Percentiles rank a stretch among this genome's conserved stretches.
Conservation (phyloP, 2,797 vertebrate species). For the Galaxias olidus region DNA sequence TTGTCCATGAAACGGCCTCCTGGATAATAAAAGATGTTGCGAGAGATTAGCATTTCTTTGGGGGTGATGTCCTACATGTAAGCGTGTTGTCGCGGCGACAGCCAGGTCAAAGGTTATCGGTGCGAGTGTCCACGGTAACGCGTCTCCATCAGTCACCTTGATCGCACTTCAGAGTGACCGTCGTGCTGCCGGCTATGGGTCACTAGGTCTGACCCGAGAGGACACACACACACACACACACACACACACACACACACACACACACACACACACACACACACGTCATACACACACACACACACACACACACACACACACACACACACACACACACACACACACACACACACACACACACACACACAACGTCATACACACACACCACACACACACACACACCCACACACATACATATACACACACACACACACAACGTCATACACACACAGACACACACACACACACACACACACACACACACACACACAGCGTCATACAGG, state of each 20-base stretch:
- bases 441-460: background rate
- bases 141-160: constrained; percentile 4
- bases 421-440: background rate
- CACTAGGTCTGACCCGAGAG: constrained; percentile 13
- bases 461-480: background rate
- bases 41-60: too few species aligned
- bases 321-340: background rate
- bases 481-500: too few species aligned
- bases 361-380: background rate
- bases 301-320: background rate
- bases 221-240: background rate
- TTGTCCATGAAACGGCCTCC: too few species aligned
- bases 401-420: background rate
- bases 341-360: background rate
- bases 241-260: background rate
- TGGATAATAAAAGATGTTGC: too few species aligned
- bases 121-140: background rate
- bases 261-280: too few species aligned
- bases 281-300: too few species aligned
- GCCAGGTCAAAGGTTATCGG: constrained; percentile 1
- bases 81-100: background rate
- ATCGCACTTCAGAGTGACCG: background rate
- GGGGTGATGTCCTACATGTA: background rate
- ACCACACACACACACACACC: background rate
- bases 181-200: background rate